Percentiles rank a stretch among this genome's conserved stretches.
Conservation (phyloP, 2,113 vertebrate species). For the Baryphthengus martii region DNA sequence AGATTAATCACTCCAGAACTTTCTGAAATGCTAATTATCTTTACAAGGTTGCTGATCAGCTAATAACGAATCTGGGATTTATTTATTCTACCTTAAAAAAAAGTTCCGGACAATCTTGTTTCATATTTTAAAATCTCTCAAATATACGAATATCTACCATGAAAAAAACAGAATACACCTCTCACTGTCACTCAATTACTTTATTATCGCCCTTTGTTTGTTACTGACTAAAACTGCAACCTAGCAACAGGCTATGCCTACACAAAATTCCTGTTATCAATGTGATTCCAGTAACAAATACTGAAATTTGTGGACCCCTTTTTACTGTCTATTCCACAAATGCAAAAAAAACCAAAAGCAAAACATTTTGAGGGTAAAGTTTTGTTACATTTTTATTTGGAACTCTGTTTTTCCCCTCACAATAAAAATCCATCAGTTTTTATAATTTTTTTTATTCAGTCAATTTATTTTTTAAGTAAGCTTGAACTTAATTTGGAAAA, state of each 20-base stretch:
- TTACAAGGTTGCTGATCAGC: not conserved
- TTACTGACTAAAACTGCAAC: slow-evolving; percentile 18
- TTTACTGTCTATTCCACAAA: not conserved
- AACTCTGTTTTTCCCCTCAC: not conserved
- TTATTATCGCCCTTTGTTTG: slow-evolving; percentile 30
- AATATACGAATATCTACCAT: not conserved
- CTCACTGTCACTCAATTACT: slow-evolving; percentile 16
- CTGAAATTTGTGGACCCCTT: not conserved
- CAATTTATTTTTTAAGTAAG: not conserved
- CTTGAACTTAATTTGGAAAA: not conserved
- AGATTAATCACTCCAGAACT: not conserved
- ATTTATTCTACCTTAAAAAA: not conserved
- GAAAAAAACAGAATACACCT: not conserved
- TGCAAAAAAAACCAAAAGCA: not conserved
- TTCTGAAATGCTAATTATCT: not conserved
- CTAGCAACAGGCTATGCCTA: slow-evolving; percentile 38
- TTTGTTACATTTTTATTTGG: not conserved
- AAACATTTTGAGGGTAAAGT: not conserved
- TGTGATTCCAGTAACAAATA: not conserved
- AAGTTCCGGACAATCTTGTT: not conserved
- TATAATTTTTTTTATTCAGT: not conserved
- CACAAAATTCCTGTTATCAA: not conserved
- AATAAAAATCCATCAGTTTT: not conserved
- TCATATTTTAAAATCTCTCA: not conserved
- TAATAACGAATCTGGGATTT: not conserved